A percentile compares a stretch with the other conserved stretches of the same genome.
Conservation (phyloP, 2,888 invertebrate species). For the Nycteola revayana region DNA sequence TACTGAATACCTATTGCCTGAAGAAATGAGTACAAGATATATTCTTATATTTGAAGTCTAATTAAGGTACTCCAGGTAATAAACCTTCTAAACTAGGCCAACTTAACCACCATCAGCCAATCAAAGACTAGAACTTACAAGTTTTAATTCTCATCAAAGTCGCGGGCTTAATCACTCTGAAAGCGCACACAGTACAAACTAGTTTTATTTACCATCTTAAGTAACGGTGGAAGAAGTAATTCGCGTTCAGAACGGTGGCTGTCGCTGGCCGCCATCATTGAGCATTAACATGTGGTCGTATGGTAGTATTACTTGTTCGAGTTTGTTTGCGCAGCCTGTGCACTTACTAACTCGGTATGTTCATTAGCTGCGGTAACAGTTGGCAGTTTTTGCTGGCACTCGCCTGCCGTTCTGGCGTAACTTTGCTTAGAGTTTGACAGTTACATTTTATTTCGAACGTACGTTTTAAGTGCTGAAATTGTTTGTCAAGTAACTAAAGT, state of each 20-base stretch:
- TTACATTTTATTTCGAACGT: too few species aligned
- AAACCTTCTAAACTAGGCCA: too few species aligned
- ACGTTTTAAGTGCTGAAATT: too few species aligned
- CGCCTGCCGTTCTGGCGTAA: too few species aligned
- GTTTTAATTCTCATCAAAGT: neutral
- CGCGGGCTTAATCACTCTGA: slow-evolving; percentile 17
- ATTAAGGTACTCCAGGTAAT: too few species aligned
- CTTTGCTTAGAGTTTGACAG: too few species aligned
- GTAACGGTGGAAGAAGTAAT: slow-evolving; percentile 51
- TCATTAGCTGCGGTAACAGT: slow-evolving; percentile 16
- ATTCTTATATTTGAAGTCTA: too few species aligned
- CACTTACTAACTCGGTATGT: slow-evolving; percentile 25
- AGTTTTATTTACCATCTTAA: slow-evolving; percentile 43
- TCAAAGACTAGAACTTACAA: too few species aligned
- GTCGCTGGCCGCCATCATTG: slow-evolving; percentile 35
- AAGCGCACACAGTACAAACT: slow-evolving; percentile 29
- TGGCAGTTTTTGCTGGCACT: neutral
- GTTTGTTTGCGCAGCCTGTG: slow-evolving; percentile 20
- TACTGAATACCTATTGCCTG: too few species aligned
- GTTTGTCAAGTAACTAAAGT: too few species aligned
- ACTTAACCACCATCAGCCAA: too few species aligned
- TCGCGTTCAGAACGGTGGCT: slow-evolving; percentile 50
- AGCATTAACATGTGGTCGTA: slow-evolving; percentile 25
- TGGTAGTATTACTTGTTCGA: slow-evolving; percentile 17
- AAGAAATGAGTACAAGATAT: too few species aligned